Conservation (phyloP, 2,797 vertebrate species). For the Silurus lanzhouensis region DNA sequence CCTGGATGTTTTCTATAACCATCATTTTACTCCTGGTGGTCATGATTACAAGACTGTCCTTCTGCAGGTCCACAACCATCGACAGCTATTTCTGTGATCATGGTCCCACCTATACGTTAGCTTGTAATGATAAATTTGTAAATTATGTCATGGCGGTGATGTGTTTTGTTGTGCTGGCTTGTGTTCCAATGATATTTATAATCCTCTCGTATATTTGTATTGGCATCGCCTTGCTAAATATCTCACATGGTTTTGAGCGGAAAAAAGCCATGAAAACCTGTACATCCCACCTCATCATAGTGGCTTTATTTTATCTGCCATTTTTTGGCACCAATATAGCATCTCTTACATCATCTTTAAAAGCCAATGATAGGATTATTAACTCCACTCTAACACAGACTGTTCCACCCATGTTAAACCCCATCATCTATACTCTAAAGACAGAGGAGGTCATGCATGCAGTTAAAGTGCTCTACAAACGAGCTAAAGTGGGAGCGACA, state of each 20-base stretch:
- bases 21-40: not conserved
- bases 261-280: slow-evolving; percentile 64
- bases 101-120: slow-evolving; percentile 35
- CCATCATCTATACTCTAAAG: slow-evolving; percentile 32
- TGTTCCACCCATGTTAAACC: slow-evolving; percentile 37
- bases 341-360: slow-evolving; percentile 12
- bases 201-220: slow-evolving; percentile 45
- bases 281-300: slow-evolving; percentile 65
- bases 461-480: slow-evolving; percentile 19
- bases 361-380: slow-evolving; percentile 6
- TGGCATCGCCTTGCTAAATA: slow-evolving; percentile 51
- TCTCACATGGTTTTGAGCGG: slow-evolving; percentile 50
- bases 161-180: not conserved
- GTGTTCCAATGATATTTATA: slow-evolving; percentile 10
- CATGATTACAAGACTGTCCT: slow-evolving; percentile 62
- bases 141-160: not conserved
- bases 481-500: not conserved
- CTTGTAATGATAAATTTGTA: slow-evolving; percentile 12
- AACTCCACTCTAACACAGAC: slow-evolving; percentile 29
- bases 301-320: slow-evolving; percentile 63
- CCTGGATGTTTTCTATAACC: slow-evolving; percentile 17
- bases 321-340: slow-evolving; percentile 51
- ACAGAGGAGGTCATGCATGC: slow-evolving; percentile 24
- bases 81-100: slow-evolving; percentile 66
- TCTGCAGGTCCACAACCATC: slow-evolving; percentile 63